Evolutionary conservation across 2,888 invertebrate species (phyloP), one percentile per base, ranked within the genome.

Genomic region (Ellobium chinense): DNA sequence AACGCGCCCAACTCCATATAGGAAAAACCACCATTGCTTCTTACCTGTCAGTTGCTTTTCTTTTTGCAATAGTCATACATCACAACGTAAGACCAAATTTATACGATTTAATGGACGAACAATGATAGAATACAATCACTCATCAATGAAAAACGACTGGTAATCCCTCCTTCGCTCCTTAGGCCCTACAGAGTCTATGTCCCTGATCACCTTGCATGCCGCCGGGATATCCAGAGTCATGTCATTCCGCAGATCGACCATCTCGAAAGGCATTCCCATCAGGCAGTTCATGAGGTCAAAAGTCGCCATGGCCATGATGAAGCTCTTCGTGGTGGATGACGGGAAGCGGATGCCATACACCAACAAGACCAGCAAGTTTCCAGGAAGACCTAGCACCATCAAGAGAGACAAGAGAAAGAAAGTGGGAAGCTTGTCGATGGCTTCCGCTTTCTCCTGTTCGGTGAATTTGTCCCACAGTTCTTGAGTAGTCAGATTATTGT

Each of bases 341-440:
- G 68, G 58, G 66, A 80, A 75, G 46, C 69, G 66, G 60, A 74
- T 46, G 24, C 69, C 46, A 39, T 80, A 80, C 7, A 80, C 80
- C 2, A 80, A n/a, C 60, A 80, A 18, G 24, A 75, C 75, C 39
- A 74, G 27, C 1, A 75, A 2, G 60, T 80, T 80, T 0, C 80
- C 80, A 1, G 69, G 75, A n/a, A 75, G 18, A 2, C 80, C 80
- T 1, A 80, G 31, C n/a, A 68, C n/a, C 69, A 69, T 65, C 21
- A 75, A 5, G 12, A 62, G 2, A 29, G 9, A 12, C 27, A 80
- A 62, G 21, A 80, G 34, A n/a, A 80, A n/a, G 62, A 75, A 69
- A 0, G 80, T 80, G 2, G 80, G 80, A 1, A 74, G 31, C 37
- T 75, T 66, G 31, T 62, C 31, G 27, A 60, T 7, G 0, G 60